Conservation (phyloP, 2,113 vertebrate genomes). For the Phaethornis superciliosus region DNA sequence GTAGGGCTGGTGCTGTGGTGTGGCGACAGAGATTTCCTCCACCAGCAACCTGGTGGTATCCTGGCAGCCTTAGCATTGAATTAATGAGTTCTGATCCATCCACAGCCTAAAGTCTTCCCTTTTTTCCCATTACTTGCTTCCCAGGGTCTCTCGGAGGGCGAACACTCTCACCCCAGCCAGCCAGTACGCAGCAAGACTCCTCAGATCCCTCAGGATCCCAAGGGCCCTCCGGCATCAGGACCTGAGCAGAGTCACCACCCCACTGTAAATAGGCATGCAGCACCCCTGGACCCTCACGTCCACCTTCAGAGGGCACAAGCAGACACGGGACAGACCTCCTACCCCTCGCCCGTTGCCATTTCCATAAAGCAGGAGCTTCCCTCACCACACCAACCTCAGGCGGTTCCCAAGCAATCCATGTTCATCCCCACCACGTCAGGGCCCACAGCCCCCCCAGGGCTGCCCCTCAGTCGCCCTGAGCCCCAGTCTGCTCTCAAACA, state of each 20-base stretch:
- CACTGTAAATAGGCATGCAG: slow-evolving; percentile 72
- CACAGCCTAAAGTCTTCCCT: not conserved
- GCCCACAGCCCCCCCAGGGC: slow-evolving; percentile 68
- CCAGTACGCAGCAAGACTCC: slow-evolving; percentile 82
- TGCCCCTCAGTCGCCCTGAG: slow-evolving; percentile 76
- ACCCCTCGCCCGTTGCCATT: slow-evolving; percentile 84
- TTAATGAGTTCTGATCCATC: accelerated
- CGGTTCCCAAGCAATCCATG: slow-evolving; percentile 77
- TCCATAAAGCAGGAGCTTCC: slow-evolving; percentile 86
- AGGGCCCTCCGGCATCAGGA: slow-evolving; percentile 70
- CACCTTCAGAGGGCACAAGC: slow-evolving; percentile 82
- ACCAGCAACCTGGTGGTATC: not conserved
- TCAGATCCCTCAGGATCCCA: slow-evolving; percentile 86
- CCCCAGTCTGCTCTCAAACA: slow-evolving; percentile 77
- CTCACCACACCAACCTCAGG: slow-evolving; percentile 68
- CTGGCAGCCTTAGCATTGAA: not conserved
- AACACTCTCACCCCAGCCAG: slow-evolving; percentile 79
- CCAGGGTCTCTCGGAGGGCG: slow-evolving; percentile 83
- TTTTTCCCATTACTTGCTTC: not conserved
- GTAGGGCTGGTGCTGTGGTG: not conserved
- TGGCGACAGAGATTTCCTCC: not conserved
- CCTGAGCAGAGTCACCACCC: slow-evolving; percentile 80
- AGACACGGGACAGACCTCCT: slow-evolving; percentile 86
- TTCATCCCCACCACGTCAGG: slow-evolving; percentile 75
- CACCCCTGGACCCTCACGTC: slow-evolving; percentile 80